Evolutionary conservation across 2,888 invertebrate species (phyloP).

Genomic region (Aspidiotus rigidus): DNA sequence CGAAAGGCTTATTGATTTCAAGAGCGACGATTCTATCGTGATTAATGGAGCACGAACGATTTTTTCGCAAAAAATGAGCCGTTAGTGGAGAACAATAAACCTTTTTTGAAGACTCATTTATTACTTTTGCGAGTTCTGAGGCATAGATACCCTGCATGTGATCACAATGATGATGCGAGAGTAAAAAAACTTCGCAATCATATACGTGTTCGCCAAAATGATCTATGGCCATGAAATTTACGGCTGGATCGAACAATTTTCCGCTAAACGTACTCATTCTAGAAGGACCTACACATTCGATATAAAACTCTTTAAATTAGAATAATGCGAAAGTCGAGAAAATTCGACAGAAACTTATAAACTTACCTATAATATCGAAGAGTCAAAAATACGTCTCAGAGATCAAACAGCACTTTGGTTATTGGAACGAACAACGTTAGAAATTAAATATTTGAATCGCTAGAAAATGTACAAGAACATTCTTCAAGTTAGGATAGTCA

Average conservation of each 20-base stretch:
- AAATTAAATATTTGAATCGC: too few species aligned
- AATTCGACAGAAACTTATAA: too few species aligned
- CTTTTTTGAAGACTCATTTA: neutral
- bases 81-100: conserved; percentile 42
- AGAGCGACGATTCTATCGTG: conserved; percentile 39
- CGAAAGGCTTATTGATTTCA: conserved; percentile 39
- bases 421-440: too few species aligned
- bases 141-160: neutral
- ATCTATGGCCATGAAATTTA: neutral
- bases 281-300: too few species aligned
- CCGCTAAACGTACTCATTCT: neutral
- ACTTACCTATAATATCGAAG: too few species aligned
- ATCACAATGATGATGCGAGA: neutral
- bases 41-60: conserved; percentile 39
- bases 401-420: too few species aligned
- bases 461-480: too few species aligned
- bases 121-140: neutral
- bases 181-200: neutral
- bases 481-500: too few species aligned
- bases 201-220: neutral
- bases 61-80: conserved; percentile 41
- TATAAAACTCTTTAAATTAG: too few species aligned
- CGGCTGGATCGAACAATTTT: neutral
- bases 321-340: too few species aligned
- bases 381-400: too few species aligned